Base-by-base conservation (phyloP, 2,888 invertebrate genomes). In the Drepana falcataria region DNA sequence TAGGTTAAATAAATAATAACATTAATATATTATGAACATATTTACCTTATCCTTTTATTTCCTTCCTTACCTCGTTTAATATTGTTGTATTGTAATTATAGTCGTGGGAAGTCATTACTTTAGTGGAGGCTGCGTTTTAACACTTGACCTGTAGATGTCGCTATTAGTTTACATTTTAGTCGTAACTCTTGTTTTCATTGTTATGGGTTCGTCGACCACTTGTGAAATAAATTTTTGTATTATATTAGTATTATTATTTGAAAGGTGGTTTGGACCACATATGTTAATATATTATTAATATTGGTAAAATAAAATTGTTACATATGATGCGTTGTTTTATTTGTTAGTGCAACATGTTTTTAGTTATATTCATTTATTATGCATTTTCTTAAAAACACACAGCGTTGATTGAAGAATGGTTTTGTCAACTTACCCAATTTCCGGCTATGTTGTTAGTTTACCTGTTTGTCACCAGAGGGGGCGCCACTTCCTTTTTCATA, bases 221-320 rank as follows among this genome's bases (percentile, higher is more conserved):
- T 83, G 87, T 84, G 88, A 83, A 89, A 40, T 21, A 41, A 89
- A 89, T 88, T 85, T 85, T 87, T 91, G 90, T 91, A 90, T 87
- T 85, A 90, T 90, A 89, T 51, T 51, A 44, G 44, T 44, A 51
- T 89, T 80, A 87, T 85, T 87, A 83, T 88, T 83, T 85, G 86
- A 87, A 87, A 82, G 84, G 89, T 90, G 90, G 89, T 83, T 80
- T 76, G 85, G 87, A 88, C 90, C 90, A 88, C 90, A 81, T 89
- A 86, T 90, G 90, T 90, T 91, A 90, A 91, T 90, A 90, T 91
- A 91, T 91, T 89, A 89, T 85, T 88, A 87, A 90, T 90, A 90
- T 89, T 90, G 90, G 87, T 91, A 89, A 90, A 90, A 88, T 87
- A 87, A 88, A 89, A 90, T 90, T 90, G 90, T 91, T 91, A 90